Percentiles rank a stretch among this genome's conserved stretches.
These are phyloP conservation scores for Lacanobia wlatinum DNA, from an alignment of 2,888 invertebrate genomes.

Conservation along the genomic window DNA sequence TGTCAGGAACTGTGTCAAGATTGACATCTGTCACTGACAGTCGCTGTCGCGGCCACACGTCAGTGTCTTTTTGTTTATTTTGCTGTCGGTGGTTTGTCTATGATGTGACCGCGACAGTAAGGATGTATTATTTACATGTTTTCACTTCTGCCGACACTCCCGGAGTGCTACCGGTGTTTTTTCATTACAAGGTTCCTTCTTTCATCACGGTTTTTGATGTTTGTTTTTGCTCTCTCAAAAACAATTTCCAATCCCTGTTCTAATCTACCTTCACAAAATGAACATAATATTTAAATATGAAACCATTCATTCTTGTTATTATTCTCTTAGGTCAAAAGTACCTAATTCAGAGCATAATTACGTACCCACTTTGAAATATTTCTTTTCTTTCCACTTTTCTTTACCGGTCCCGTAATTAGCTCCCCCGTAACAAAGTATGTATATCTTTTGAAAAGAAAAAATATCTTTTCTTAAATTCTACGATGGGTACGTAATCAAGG, in stretches of 20 bases:
- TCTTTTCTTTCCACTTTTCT: conserved; percentile 73
- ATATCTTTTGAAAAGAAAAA: conserved; percentile 64
- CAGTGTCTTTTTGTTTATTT: too few relatives aligned
- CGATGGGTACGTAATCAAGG: conserved; percentile 53
- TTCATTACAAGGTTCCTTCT: too few relatives aligned
- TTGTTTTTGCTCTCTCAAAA: conserved; percentile 1
- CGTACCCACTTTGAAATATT: conserved; percentile 72
- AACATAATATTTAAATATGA: conserved; percentile 35
- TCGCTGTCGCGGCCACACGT: too few relatives aligned
- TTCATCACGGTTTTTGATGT: background rate
- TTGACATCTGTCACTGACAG: too few relatives aligned
- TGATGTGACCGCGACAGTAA: too few relatives aligned
- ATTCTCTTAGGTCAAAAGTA: conserved; percentile 65
- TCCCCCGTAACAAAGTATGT: conserved; percentile 54
- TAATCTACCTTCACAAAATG: background rate
- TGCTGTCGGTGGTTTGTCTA: too few relatives aligned
- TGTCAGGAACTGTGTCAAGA: too few relatives aligned
- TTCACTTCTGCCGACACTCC: too few relatives aligned
- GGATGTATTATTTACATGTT: too few relatives aligned
- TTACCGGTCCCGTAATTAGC: conserved; percentile 70
- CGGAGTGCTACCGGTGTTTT: too few relatives aligned
- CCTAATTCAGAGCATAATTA: conserved; percentile 73
- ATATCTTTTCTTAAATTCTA: conserved; percentile 67
- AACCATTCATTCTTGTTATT: conserved; percentile 60
- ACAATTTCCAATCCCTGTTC: background rate